Percentiles rank a stretch among this genome's conserved stretches.
Evolutionary conservation across 2,797 vertebrate genomes (phyloP).

Genomic region (Danio tinwini): DNA sequence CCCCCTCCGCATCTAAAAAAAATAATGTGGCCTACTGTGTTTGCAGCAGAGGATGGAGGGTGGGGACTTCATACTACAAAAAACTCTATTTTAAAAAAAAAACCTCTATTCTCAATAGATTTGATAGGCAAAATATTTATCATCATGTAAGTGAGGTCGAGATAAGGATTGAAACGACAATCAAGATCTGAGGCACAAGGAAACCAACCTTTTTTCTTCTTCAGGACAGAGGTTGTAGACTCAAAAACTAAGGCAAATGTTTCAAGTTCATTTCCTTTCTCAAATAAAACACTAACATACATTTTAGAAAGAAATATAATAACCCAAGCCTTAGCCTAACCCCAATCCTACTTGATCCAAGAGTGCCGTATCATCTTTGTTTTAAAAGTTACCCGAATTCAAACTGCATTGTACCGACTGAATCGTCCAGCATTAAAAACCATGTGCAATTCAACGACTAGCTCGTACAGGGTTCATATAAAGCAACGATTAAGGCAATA

Average conservation of each 20-base stretch:
- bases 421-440: slow-evolving; percentile 51
- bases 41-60: slow-evolving; percentile 46
- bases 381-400: slow-evolving; percentile 45
- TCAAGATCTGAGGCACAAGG: slow-evolving; percentile 61
- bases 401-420: slow-evolving; percentile 46
- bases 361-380: slow-evolving; percentile 15
- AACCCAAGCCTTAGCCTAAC: slow-evolving; percentile 44
- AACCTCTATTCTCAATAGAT: slow-evolving; percentile 30
- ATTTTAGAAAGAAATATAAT: slow-evolving; percentile 39
- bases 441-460: slow-evolving; percentile 50
- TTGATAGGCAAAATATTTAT: slow-evolving; percentile 51
- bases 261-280: slow-evolving; percentile 64
- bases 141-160: slow-evolving; percentile 52
- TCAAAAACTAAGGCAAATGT: slow-evolving; percentile 60
- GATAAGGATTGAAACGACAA: slow-evolving; percentile 57
- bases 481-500: slow-evolving; percentile 82
- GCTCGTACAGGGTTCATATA: slow-evolving; percentile 63
- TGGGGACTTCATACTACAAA: slow-evolving; percentile 53
- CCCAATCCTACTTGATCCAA: slow-evolving; percentile 38
- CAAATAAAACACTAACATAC: slow-evolving; percentile 51
- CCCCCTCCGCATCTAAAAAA: slow-evolving; percentile 60
- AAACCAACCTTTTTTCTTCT: slow-evolving; percentile 40
- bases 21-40: slow-evolving; percentile 26
- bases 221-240: slow-evolving; percentile 52
- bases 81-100: slow-evolving; percentile 35